A percentile compares a stretch with the other conserved stretches of the same genome.
Evolutionary conservation across 2,113 vertebrate species (phyloP).

Genomic region (Salvelinus namaycush): DNA sequence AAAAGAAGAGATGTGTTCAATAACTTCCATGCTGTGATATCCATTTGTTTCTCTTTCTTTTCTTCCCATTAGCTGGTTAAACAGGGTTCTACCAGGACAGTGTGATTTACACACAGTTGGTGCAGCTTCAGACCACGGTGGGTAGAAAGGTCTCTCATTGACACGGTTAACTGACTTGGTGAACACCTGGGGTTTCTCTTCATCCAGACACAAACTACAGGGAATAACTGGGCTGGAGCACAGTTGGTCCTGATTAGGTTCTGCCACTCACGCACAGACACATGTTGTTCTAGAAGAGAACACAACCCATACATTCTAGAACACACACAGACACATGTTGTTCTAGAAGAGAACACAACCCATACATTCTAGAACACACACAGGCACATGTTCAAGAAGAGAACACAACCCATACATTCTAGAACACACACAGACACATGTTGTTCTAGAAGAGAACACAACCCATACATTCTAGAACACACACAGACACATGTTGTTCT

Average conservation of each 20-base stretch:
- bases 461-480: too few relatives aligned
- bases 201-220: background rate
- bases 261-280: background rate
- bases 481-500: too few relatives aligned
- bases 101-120: background rate
- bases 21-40: background rate
- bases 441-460: too few relatives aligned
- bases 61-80: too few relatives aligned
- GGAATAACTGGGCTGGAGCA: background rate
- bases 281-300: too few relatives aligned
- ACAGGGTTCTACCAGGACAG: background rate
- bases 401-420: too few relatives aligned
- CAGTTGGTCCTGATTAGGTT: slow-evolving; percentile 4
- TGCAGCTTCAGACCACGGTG: background rate
- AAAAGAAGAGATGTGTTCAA: too few relatives aligned
- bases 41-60: background rate
- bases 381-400: background rate
- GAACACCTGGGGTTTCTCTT: slow-evolving; percentile 8
- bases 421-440: too few relatives aligned
- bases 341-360: too few relatives aligned
- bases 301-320: too few relatives aligned
- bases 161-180: background rate
- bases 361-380: too few relatives aligned
- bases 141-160: slow-evolving; percentile 6
- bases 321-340: too few relatives aligned